Conservation (phyloP, 2,888 invertebrate genomes). For the Poecilobothrus nobilitatus region DNA sequence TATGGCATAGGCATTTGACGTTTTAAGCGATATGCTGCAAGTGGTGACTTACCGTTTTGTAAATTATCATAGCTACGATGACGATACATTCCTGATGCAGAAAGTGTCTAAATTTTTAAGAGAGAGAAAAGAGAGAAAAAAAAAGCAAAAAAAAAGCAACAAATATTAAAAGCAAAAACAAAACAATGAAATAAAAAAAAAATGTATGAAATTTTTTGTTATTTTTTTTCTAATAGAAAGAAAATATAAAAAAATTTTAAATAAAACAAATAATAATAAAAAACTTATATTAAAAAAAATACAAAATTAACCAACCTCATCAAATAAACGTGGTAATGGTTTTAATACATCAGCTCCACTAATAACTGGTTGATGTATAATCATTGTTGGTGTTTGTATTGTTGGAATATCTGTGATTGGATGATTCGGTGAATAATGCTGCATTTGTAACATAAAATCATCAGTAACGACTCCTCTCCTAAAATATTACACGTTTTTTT, state of each 20-base stretch:
- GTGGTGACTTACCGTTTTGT: constrained; percentile 45
- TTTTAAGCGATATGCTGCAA: constrained; percentile 37
- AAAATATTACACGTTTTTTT: constrained; percentile 10
- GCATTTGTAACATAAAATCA: constrained; percentile 56
- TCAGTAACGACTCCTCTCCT: constrained; percentile 64
- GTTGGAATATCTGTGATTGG: constrained; percentile 41
- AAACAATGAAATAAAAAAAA: neutral
- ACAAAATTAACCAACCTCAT: constrained; percentile 35
- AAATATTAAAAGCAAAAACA: constrained; percentile 12
- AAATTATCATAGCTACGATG: constrained; percentile 45
- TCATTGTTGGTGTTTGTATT: constrained; percentile 36
- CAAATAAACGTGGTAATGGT: constrained; percentile 35
- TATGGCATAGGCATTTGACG: constrained; percentile 38
- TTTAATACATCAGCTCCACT: constrained; percentile 44
- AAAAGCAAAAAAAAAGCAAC: constrained; percentile 11
- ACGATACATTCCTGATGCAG: constrained; percentile 40
- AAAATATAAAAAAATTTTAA: neutral
- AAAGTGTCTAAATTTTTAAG: constrained; percentile 34
- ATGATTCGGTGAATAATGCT: constrained; percentile 34
- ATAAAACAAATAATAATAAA: neutral
- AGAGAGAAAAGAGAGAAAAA: constrained; percentile 8
- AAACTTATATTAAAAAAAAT: neutral
- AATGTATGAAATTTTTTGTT: neutral
- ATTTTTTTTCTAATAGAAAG: neutral
- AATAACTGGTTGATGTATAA: constrained; percentile 34